Evolutionary conservation across 2,113 vertebrate genomes (phyloP).

Genomic region (Anhinga anhinga): DNA sequence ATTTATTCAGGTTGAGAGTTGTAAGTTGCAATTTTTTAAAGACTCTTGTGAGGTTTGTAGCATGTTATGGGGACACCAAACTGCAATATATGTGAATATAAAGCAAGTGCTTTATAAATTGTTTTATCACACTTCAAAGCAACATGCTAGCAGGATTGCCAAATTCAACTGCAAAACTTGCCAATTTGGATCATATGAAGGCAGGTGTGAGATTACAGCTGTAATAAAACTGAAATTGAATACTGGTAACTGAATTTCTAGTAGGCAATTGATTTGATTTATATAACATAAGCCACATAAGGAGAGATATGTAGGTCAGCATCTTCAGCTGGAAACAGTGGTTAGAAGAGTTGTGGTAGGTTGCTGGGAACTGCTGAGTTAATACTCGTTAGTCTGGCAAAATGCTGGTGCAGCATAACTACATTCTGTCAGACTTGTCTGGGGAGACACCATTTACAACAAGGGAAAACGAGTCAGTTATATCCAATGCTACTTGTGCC

Average conservation of each 20-base stretch:
- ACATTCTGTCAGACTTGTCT: not conserved
- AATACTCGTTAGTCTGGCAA: not conserved
- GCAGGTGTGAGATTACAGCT: slow-evolving; percentile 51
- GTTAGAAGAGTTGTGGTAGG: slow-evolving; percentile 25
- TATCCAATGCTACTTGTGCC: not conserved
- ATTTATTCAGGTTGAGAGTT: slow-evolving; percentile 26
- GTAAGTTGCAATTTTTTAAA: slow-evolving; percentile 1
- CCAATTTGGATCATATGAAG: slow-evolving; percentile 60
- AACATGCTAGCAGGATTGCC: slow-evolving; percentile 9
- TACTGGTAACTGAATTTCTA: slow-evolving; percentile 53
- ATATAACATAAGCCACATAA: slow-evolving; percentile 35
- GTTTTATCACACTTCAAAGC: slow-evolving; percentile 50
- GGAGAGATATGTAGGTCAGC: slow-evolving; percentile 53
- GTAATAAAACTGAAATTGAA: slow-evolving; percentile 67
- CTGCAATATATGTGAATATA: slow-evolving; percentile 54
- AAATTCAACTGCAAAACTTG: slow-evolving; percentile 54
- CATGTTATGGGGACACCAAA: slow-evolving; percentile 40
- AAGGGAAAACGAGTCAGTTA: not conserved
- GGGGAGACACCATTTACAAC: not conserved
- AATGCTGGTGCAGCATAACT: not conserved
- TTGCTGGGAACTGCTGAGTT: not conserved
- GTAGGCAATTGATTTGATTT: slow-evolving; percentile 63
- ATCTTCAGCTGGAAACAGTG: not conserved
- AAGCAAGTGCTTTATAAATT: slow-evolving; percentile 61
- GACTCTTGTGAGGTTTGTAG: slow-evolving; percentile 28